These are phyloP conservation scores for Meandrusa payeni DNA, from an alignment of 2,888 invertebrate species.

Conservation along the genomic window DNA sequence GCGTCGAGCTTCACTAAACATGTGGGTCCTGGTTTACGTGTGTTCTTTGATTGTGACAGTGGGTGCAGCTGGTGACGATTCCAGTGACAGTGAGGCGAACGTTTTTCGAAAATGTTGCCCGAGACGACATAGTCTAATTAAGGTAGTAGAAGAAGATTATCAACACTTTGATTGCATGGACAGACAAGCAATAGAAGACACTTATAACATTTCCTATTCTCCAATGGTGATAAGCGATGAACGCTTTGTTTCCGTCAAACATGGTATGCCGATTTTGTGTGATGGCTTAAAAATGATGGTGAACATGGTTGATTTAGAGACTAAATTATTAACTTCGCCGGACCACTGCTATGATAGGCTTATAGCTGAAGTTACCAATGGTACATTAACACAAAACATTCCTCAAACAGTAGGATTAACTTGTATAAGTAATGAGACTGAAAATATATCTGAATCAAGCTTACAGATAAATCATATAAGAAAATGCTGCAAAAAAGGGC, in stretches of 20 bases:
- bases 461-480: conserved; percentile 48
- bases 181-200: conserved; percentile 37
- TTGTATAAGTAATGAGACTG: conserved; percentile 45
- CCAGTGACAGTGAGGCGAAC: conserved; percentile 33
- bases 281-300: conserved; percentile 39
- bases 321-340: conserved; percentile 29
- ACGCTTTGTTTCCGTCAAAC: conserved; percentile 37
- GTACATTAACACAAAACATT: conserved; percentile 45
- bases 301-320: conserved; percentile 37
- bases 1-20: conserved; percentile 35
- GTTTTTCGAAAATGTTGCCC: conserved; percentile 68
- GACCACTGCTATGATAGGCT: conserved; percentile 58
- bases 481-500: conserved; percentile 65
- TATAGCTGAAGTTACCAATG: conserved; percentile 50
- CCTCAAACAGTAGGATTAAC: conserved; percentile 55
- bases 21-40: conserved; percentile 51
- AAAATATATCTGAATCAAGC: conserved; percentile 31
- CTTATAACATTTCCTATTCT: conserved; percentile 44
- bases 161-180: conserved; percentile 52
- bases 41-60: conserved; percentile 38
- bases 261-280: conserved; percentile 54
- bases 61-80: conserved; percentile 11
- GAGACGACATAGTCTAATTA: conserved; percentile 50
- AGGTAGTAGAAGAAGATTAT: conserved; percentile 37
- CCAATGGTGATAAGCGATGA: conserved; percentile 47